Percentiles rank a stretch among this genome's conserved stretches.
Conservation (phyloP, 2,797 vertebrate genomes). For the Sebastes hubbsi region DNA sequence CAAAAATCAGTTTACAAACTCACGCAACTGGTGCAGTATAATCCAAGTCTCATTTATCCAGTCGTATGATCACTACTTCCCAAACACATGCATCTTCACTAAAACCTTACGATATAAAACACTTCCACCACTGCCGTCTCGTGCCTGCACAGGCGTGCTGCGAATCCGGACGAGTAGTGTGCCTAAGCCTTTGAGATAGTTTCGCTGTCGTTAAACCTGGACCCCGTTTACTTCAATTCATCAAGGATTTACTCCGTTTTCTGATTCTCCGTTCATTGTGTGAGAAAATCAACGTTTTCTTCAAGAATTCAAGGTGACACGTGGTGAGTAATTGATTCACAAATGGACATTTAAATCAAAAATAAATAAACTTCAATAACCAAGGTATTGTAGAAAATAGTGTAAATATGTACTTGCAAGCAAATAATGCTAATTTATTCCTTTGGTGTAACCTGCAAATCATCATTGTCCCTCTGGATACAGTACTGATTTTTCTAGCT, state of each 20-base stretch:
- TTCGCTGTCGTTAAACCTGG: background rate
- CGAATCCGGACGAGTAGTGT: too few species aligned
- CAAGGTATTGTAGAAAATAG: background rate
- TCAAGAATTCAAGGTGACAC: background rate
- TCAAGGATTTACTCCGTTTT: background rate
- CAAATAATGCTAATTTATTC: slow-evolving; percentile 22
- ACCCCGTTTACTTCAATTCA: background rate
- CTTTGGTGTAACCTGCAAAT: slow-evolving; percentile 9
- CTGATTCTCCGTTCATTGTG: background rate
- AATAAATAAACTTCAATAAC: background rate
- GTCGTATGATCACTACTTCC: background rate
- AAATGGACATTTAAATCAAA: background rate
- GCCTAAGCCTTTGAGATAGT: background rate
- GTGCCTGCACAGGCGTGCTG: background rate
- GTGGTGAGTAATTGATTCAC: background rate
- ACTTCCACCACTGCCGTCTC: background rate
- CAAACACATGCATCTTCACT: too few species aligned
- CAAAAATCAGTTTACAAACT: background rate
- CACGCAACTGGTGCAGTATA: background rate
- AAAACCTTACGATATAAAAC: background rate
- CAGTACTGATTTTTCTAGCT: background rate
- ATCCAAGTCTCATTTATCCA: background rate
- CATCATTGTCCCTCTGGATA: slow-evolving; percentile 3
- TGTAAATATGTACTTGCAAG: background rate
- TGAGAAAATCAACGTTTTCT: background rate